Evolutionary conservation across 2,113 vertebrate species (phyloP).

Genomic region (Cygnus atratus): DNA sequence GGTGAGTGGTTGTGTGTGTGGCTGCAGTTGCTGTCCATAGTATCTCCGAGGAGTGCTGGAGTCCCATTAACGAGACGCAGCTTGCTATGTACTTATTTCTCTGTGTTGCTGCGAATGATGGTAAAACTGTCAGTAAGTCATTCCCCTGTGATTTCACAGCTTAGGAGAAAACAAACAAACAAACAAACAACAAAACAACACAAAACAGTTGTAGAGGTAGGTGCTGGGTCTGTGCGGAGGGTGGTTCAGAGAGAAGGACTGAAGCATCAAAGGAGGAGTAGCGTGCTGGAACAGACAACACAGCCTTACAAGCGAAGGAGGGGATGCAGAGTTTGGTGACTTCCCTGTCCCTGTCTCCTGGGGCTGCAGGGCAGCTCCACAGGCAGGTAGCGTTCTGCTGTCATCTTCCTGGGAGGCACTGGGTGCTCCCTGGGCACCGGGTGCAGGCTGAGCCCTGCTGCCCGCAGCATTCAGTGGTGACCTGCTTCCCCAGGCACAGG

Average conservation of each 20-base stretch:
- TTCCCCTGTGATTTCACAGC: neutral
- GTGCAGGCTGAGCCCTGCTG: too few relatives aligned
- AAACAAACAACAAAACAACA: too few relatives aligned
- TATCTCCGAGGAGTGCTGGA: rapidly evolving
- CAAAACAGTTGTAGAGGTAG: neutral
- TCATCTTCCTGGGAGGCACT: too few relatives aligned
- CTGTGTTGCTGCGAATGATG: neutral
- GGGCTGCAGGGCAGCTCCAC: neutral
- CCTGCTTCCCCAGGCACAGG: neutral
- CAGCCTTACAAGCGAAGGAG: neutral
- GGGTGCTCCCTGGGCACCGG: too few relatives aligned
- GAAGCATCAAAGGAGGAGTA: neutral
- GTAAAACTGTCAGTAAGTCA: neutral
- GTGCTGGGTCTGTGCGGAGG: neutral
- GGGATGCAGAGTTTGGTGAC: neutral
- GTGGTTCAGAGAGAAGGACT: neutral
- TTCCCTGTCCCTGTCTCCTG: neutral
- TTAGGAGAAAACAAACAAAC: neutral
- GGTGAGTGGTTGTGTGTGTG: neutral
- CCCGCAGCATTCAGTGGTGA: too few relatives aligned
- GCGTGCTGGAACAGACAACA: neutral
- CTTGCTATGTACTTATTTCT: neutral
- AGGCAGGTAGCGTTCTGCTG: too few relatives aligned
- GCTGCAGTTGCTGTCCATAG: neutral
- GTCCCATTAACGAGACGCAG: neutral